Base-by-base conservation (phyloP, 2,797 vertebrate species). In the Sebastes goodei region DNA sequence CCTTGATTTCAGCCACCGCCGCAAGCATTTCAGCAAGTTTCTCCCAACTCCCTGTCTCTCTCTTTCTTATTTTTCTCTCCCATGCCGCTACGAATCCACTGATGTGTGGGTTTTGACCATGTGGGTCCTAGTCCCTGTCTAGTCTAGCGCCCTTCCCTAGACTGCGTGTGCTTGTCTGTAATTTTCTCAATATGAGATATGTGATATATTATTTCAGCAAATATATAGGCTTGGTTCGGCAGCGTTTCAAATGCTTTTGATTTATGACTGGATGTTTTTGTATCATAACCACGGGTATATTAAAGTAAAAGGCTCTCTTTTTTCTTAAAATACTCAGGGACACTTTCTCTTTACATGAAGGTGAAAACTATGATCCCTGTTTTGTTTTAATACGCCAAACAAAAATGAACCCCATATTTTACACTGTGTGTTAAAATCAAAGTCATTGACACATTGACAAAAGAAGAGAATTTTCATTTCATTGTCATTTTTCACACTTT, bases 101-200 rank as follows among this genome's bases (percentile, higher is more conserved):
- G 70, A 88, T 89, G 84, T 93, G 90, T 84, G 88, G 85, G 81
- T 91, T 93, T 72, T 86, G 88, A 86, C 88, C 88, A 84, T 91
- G 91, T 90, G 90, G 84, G 89, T 92, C 91, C 81, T 82, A 74
- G 91, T 93, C 90, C 86, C 86, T 87, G 89, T 90, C 93, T 93
- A 52, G 84, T 87, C 84, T 56, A 69, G 84, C 76, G 85, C 87
- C 84, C 81, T 87, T 90, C 89, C 92, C 88, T 83, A 74, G 78
- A 88, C 80, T 67, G 80, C 77, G 59, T 55, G 75, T 42, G 88
- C 92, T 93, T 70, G 86, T 86, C 93, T 95, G 91, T 94, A 95
- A 95, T 95, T 94, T 94, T 93, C 94, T 87, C 92, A 86, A 90
- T 83, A 85, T 88, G 88, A 95, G 92, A 93, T 92, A 92, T 86